A percentile compares a stretch with the other conserved stretches of the same genome.
Conservation (phyloP, 2,797 vertebrate species). For the Falco columbarius region DNA sequence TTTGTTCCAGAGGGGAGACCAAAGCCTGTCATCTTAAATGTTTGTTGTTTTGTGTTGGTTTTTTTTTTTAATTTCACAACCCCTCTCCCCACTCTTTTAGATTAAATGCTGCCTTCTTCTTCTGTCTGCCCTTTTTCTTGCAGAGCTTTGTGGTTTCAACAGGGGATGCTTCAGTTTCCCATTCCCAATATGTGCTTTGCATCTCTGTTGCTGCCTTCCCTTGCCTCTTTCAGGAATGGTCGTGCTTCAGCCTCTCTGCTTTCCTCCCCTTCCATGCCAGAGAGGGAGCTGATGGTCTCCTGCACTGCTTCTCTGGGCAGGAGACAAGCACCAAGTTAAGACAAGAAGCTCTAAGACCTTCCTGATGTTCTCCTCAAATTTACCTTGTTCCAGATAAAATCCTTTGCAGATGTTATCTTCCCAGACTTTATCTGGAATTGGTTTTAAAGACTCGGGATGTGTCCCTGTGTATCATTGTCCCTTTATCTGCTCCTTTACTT, state of each 20-base stretch:
- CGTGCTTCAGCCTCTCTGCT: not conserved
- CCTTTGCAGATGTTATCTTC: not conserved
- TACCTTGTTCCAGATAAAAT: not conserved
- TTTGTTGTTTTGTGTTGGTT: not conserved
- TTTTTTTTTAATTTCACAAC: not conserved
- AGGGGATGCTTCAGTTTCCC: not conserved
- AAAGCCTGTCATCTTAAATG: not conserved
- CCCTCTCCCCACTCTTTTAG: not conserved
- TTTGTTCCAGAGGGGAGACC: not conserved
- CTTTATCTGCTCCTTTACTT: not conserved
- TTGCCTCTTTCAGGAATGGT: not conserved
- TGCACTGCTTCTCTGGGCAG: not conserved
- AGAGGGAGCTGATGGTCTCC: not conserved
- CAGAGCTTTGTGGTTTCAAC: not conserved
- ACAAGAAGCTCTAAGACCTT: not conserved
- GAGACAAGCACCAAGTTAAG: not conserved
- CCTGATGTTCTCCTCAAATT: not conserved
- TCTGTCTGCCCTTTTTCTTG: not conserved
- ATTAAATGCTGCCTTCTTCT: not conserved
- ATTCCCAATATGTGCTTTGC: accelerated
- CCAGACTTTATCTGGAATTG: not conserved
- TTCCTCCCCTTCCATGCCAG: not conserved
- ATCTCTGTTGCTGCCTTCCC: not conserved
- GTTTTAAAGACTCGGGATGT: not conserved
- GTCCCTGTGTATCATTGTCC: accelerated